These are phyloP conservation scores for Heliconius ismenius DNA, from an alignment of 2,888 invertebrate genomes.

Conservation along the genomic window DNA sequence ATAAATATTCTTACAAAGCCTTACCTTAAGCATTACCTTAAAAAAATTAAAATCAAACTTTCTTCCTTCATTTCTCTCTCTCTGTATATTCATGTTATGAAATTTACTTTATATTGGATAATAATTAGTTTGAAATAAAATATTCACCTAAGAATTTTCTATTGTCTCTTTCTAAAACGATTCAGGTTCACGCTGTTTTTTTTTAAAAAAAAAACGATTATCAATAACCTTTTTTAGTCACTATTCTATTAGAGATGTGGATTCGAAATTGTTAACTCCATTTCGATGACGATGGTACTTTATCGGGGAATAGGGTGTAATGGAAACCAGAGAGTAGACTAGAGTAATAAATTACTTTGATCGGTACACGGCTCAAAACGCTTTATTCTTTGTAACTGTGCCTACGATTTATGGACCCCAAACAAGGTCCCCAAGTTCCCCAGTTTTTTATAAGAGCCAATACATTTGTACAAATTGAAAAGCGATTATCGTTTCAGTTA, in stretches of 20 bases:
- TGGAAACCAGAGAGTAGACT: constrained; percentile 26
- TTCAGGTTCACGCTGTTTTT: too few relatives aligned
- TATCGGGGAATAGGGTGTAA: constrained; percentile 29
- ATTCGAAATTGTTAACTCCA: constrained; percentile 22
- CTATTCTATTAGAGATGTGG: constrained; percentile 12
- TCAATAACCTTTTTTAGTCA: constrained; percentile 5
- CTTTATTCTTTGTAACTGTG: constrained; percentile 34
- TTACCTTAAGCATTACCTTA: too few relatives aligned
- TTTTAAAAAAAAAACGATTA: not conserved
- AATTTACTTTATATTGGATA: too few relatives aligned
- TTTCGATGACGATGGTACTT: constrained; percentile 28
- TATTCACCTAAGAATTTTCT: not conserved
- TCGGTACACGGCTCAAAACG: constrained; percentile 28
- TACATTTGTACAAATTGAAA: constrained; percentile 36
- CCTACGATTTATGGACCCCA: constrained; percentile 36
- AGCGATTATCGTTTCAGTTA: constrained; percentile 27
- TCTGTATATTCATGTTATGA: too few relatives aligned
- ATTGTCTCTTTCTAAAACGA: not conserved
- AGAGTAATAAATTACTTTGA: constrained; percentile 40
- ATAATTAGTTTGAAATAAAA: not conserved
- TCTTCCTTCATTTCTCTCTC: too few relatives aligned
- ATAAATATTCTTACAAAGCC: too few relatives aligned
- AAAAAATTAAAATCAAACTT: too few relatives aligned
- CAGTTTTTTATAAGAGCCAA: constrained; percentile 28
- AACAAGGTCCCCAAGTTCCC: constrained; percentile 30